phyloP scores from a whole-genome alignment of 2,797 vertebrate species.

The Diplodus sargus region DNA sequence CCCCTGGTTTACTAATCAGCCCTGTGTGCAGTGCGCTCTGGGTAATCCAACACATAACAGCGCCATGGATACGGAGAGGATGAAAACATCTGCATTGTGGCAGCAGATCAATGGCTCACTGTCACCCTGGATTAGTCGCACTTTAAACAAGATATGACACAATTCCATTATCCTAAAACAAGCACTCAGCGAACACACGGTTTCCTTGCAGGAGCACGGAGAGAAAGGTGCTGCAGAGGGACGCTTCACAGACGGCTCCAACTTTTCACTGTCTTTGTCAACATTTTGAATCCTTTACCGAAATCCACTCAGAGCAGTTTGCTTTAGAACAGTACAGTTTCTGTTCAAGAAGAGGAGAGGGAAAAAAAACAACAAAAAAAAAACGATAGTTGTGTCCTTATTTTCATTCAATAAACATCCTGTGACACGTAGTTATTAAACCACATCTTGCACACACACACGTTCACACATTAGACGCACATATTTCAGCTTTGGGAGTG shows the following conservation, averaged over 20 bases:
- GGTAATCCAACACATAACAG: constrained; percentile 80
- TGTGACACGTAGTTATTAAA: constrained; percentile 54
- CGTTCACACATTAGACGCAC: constrained; percentile 45
- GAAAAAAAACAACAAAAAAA: neutral
- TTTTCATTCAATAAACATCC: constrained; percentile 53
- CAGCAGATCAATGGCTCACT: constrained; percentile 84
- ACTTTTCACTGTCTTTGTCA: constrained; percentile 58
- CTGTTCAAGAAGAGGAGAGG: neutral
- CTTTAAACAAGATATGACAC: constrained; percentile 86
- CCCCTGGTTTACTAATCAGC: constrained; percentile 71
- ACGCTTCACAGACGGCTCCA: constrained; percentile 27
- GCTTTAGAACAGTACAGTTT: constrained; percentile 9
- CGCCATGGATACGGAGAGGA: constrained; percentile 76
- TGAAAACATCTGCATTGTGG: constrained; percentile 82
- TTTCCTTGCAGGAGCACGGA: constrained; percentile 47
- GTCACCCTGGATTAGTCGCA: constrained; percentile 81
- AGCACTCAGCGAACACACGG: constrained; percentile 57
- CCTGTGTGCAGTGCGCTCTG: constrained; percentile 62
- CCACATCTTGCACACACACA: constrained; percentile 22
- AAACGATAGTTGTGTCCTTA: constrained; percentile 32
- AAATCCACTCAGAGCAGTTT: constrained; percentile 32
- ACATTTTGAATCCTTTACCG: constrained; percentile 47
- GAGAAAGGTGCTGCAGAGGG: constrained; percentile 52
- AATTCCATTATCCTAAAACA: constrained; percentile 84
- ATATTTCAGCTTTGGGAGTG: constrained; percentile 73